phyloP scores from a whole-genome alignment of 2,113 vertebrate species.

The Bos indicus region DNA sequence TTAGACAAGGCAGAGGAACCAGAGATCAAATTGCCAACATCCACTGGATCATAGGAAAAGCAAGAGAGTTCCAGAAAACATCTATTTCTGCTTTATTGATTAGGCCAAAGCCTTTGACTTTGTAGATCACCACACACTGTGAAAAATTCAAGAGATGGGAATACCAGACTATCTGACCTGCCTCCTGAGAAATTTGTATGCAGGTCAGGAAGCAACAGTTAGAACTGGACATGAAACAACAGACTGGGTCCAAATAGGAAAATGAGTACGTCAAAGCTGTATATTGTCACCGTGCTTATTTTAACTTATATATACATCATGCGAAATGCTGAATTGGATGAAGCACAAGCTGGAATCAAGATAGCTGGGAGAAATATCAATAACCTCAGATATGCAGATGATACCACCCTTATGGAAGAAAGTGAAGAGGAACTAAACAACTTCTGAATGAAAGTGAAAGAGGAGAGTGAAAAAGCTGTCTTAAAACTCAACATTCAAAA shows the following conservation, averaged over 20 bases:
- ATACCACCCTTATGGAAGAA: not conserved
- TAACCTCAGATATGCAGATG: not conserved
- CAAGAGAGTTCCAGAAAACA: not conserved
- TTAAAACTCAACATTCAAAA: not conserved
- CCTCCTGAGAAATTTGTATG: not conserved
- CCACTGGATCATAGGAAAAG: accelerated
- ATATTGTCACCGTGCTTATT: not conserved
- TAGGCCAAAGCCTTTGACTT: not conserved
- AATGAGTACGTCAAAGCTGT: not conserved
- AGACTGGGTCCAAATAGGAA: not conserved
- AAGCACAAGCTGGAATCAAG: not conserved
- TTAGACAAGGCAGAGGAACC: not conserved
- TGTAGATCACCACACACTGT: not conserved
- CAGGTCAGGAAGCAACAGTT: not conserved
- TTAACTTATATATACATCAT: not conserved
- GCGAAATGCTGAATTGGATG: not conserved
- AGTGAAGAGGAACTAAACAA: not conserved
- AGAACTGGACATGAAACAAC: not conserved
- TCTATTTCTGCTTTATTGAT: not conserved
- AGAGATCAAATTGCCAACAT: not conserved
- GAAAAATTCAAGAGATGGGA: not conserved
- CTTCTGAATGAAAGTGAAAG: not conserved
- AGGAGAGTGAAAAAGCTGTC: not conserved
- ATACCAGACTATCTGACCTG: not conserved
- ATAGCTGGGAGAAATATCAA: not conserved